Conservation (phyloP, 92 coral and sea anemone species). For the Heliopora coerulea region DNA sequence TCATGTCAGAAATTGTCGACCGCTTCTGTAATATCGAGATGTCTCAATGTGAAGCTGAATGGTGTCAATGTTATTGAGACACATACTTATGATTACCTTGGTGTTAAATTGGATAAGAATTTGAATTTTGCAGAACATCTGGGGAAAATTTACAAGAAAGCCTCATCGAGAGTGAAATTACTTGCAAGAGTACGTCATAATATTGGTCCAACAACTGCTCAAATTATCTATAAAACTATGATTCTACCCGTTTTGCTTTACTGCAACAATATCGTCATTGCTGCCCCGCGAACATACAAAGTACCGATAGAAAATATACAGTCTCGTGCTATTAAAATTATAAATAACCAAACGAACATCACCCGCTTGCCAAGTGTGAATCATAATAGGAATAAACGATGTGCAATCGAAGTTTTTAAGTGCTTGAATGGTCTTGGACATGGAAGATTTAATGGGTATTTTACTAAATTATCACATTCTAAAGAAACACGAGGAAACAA, state of each 20-base stretch:
- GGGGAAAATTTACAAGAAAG: too few relatives aligned
- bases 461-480: too few relatives aligned
- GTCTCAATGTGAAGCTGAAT: too few relatives aligned
- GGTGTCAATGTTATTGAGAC: too few relatives aligned
- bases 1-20: too few relatives aligned
- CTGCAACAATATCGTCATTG: neutral
- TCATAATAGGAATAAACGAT: too few relatives aligned
- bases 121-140: too few relatives aligned
- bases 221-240: neutral
- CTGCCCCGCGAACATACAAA: neutral
- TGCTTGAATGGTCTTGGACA: neutral
- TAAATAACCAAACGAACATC: neutral
- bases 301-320: neutral
- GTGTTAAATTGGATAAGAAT: too few relatives aligned
- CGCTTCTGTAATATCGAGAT: too few relatives aligned
- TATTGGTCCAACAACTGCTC: neutral
- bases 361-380: neutral
- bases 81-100: too few relatives aligned
- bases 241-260: slow-evolving; percentile 1
- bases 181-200: neutral
- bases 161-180: slow-evolving; percentile 11
- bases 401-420: too few relatives aligned
- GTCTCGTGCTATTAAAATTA: neutral
- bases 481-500: too few relatives aligned
- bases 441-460: neutral